A percentile compares a stretch with the other conserved stretches of the same genome.
These are phyloP conservation scores for Stomatorhinus walkeri DNA, from an alignment of 2,797 vertebrate species.

Conservation along the genomic window DNA sequence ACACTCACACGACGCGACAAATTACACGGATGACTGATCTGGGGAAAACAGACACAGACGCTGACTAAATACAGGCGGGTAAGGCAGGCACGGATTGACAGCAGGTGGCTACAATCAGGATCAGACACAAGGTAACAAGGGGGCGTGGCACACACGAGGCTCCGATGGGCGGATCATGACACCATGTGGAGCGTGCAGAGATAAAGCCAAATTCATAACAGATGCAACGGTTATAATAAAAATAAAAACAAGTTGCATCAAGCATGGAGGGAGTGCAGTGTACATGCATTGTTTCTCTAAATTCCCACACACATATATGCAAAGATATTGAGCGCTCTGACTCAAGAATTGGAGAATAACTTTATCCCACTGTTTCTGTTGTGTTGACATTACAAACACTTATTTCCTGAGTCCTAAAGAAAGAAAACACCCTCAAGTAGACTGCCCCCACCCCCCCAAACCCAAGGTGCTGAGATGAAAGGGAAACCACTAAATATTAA, in stretches of 20 bases:
- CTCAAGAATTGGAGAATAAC: background rate
- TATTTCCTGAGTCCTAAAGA: background rate
- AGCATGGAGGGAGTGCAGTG: background rate
- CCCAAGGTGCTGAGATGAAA: background rate
- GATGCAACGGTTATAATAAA: background rate
- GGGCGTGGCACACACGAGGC: too few species aligned
- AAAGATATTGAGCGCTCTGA: background rate
- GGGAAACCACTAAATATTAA: background rate
- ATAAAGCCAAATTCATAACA: background rate
- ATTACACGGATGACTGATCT: too few species aligned
- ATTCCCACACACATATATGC: background rate
- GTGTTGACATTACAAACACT: background rate
- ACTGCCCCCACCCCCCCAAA: background rate
- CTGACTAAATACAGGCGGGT: too few species aligned
- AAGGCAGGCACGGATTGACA: too few species aligned
- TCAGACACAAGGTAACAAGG: too few species aligned
- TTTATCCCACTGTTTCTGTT: background rate
- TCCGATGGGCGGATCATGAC: too few species aligned
- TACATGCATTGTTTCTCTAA: background rate
- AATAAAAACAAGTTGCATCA: background rate
- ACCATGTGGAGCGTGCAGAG: background rate
- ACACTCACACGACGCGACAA: too few species aligned
- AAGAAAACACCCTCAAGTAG: background rate
- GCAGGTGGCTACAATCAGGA: too few species aligned
- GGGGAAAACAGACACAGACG: too few species aligned